Evolutionary conservation across 2,888 invertebrate species (phyloP), one percentile per base, ranked within the genome.

Genomic region (Lobophora halterata): DNA sequence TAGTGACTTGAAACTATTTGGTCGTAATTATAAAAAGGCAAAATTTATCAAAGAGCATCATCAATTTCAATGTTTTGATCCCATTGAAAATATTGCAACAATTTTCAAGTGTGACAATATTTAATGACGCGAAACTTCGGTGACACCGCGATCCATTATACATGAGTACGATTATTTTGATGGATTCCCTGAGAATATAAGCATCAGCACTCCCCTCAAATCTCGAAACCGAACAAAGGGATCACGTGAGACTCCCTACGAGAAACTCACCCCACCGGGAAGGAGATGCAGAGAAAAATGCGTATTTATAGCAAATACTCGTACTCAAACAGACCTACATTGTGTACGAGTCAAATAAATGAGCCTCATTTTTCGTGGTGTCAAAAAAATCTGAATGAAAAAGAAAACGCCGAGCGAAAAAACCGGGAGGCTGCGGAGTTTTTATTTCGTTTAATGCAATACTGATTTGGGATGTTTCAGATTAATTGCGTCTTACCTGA

Each of bases 231-330:
- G 83, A 86, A 86, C 85, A 86, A 87, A 77, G 71, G 77, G 73
- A 80, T 79, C 80, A 80, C 78, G 81, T 79, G 75, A 83, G 79
- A 65, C 81, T 80, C 83, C 83, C 85, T 81, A 68, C 69, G 71
- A 83, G 83, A 80, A n/a, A 75, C 77, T 77, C 83, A 82, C 86
- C 87, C 87, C 76, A 83, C 75, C 64, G 70, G 78, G 77, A 80
- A 80, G 79, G 82, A 86, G 85, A 85, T 80, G 83, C 76, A 79
- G 80, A 87, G 85, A 87, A 87, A 86, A 87, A 87, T 87, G 68
- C 85, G 86, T 87, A 87, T 88, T 87, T 87, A 88, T 87, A 88
- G 88, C 88, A 88, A 88, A 88, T 88, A 88, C 86, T 85, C 82
- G 83, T 87, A 87, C 87, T 87, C 88, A 87, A 88, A 88, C 87